These are phyloP conservation scores for Synanthedon myopaeformis DNA, from an alignment of 2,888 invertebrate genomes.

Conservation along the genomic window DNA sequence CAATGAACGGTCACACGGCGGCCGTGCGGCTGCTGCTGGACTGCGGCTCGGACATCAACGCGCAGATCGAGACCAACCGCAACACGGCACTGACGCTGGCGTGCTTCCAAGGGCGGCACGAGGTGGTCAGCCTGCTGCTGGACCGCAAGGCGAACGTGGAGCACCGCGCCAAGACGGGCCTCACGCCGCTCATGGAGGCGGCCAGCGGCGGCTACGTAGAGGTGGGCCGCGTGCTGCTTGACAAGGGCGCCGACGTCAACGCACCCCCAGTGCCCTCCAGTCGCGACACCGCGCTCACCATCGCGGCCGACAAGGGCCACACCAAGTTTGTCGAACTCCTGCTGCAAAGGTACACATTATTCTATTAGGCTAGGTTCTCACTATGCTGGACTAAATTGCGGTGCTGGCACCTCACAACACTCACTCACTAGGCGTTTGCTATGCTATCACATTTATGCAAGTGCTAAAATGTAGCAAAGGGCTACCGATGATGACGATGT, in stretches of 20 bases:
- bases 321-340: conserved; percentile 90
- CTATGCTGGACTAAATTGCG: no score
- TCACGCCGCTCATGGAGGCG: conserved; percentile 99
- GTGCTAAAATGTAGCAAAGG: no score
- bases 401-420: no score
- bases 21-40: conserved; percentile 95
- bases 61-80: conserved; percentile 98
- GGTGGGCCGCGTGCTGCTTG: conserved; percentile 94
- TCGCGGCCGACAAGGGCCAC: conserved; percentile 99
- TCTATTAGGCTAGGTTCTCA: no score
- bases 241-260: conserved; percentile 98
- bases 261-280: conserved; percentile 98
- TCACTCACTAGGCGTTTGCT: no score
- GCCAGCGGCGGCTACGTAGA: conserved; percentile 99
- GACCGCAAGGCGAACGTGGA: conserved; percentile 99
- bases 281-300: conserved; percentile 97
- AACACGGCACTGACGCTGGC: conserved; percentile 98
- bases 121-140: conserved; percentile 95
- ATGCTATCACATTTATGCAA: no score
- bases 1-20: conserved; percentile 94
- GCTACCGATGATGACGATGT: no score
- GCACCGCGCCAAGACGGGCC: conserved; percentile 98
- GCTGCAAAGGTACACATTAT: conserved; percentile 66
- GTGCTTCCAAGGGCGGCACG: conserved; percentile 97
- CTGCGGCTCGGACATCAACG: conserved; percentile 99